A percentile compares a stretch with the other conserved stretches of the same genome.
phyloP scores from a whole-genome alignment of 2,113 vertebrate genomes.

The Prunella fulvescens region DNA sequence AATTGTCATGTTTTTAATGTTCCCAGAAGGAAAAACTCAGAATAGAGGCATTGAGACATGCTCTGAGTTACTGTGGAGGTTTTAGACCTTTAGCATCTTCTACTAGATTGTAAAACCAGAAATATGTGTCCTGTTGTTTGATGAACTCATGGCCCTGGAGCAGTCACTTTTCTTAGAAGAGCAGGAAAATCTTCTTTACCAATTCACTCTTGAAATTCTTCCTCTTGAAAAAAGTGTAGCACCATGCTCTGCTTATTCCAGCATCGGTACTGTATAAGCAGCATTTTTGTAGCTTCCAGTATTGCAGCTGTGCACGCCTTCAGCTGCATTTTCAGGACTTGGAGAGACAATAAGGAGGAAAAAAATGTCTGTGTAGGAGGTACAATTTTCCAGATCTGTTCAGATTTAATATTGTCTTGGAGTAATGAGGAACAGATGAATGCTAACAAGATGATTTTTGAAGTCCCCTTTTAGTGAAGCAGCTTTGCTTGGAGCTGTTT shows the following conservation, averaged over 20 bases:
- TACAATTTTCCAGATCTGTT: not conserved
- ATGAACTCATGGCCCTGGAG: not conserved
- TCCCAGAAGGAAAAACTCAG: not conserved
- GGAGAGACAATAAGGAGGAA: not conserved
- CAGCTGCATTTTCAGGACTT: constrained; percentile 1
- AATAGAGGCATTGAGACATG: not conserved
- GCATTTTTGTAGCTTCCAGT: not conserved
- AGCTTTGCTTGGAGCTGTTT: not conserved
- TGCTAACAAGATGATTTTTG: not conserved
- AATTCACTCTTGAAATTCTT: not conserved
- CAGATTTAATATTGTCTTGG: not conserved
- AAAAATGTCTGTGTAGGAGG: constrained; percentile 27
- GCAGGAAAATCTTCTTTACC: not conserved
- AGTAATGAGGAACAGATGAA: constrained; percentile 3
- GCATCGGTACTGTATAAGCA: not conserved
- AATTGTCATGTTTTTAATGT: not conserved
- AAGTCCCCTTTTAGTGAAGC: not conserved
- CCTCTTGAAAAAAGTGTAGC: not conserved
- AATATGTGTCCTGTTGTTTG: not conserved
- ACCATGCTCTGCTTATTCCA: not conserved
- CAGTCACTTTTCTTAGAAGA: not conserved
- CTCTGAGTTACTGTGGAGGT: not conserved
- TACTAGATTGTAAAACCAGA: not conserved
- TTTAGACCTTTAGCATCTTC: not conserved
- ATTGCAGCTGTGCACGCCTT: not conserved